A percentile compares a stretch with the other conserved stretches of the same genome.
Evolutionary conservation across 2,797 vertebrate genomes (phyloP).

Genomic region (Microcaecilia unicolor): DNA sequence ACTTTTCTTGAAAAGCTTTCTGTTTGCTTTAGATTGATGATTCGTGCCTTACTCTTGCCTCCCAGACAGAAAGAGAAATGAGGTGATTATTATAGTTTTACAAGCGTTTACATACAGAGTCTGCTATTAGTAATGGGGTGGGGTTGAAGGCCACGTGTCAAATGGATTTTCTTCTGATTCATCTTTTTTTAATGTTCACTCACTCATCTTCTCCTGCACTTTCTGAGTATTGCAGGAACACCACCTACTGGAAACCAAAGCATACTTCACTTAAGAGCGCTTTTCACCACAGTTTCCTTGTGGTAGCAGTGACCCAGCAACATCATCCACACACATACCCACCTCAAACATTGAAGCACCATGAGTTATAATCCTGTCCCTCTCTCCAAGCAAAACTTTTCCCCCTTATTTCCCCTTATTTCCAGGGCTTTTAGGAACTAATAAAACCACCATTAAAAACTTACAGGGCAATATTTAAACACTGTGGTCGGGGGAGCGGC

Average conservation of each 20-base stretch:
- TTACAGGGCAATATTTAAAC: too few species aligned
- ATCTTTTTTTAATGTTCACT: conserved; percentile 4
- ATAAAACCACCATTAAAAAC: too few species aligned
- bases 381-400: too few species aligned
- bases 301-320: too few species aligned
- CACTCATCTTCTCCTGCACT: conserved; percentile 1
- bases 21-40: background rate
- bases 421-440: too few species aligned
- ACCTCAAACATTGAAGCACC: too few species aligned
- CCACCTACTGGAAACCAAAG: background rate
- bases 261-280: too few species aligned
- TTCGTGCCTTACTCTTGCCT: background rate
- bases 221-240: conserved; percentile 13
- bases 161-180: conserved; percentile 14
- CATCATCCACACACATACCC: too few species aligned
- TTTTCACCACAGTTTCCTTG: too few species aligned
- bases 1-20: background rate
- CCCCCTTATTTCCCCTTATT: too few species aligned
- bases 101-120: background rate
- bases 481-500: too few species aligned
- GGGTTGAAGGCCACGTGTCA: conserved; percentile 5
- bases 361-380: too few species aligned
- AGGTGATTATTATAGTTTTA: background rate
- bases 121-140: conserved; percentile 1
- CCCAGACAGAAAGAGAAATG: background rate